Evolutionary conservation across 2,797 vertebrate genomes (phyloP), one percentile per base, ranked within the genome.

Genomic region (Betta splendens): DNA sequence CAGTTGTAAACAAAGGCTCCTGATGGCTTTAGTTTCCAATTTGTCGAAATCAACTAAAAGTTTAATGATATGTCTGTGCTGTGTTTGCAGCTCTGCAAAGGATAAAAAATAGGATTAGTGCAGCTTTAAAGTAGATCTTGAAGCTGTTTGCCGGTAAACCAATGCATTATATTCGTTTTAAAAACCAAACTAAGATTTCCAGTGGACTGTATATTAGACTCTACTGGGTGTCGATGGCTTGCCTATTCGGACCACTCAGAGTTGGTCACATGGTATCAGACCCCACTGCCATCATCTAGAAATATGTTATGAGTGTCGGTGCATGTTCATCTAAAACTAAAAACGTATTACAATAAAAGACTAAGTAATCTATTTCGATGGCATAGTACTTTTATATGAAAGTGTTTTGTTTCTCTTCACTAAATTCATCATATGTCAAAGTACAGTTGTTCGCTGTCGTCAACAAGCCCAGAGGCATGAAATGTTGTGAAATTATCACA

Each of bases 401-500:
- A 49, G 9, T 68, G 48, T 47, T 65, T 36, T 51, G 12, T 49
- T 52, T 62, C 40, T 17, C 69, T 64, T 54, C 55, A 28, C 60
- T 53, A 47, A 82, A 64, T 53, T 21, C 32, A 66, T 37, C 50
- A 63, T 36, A 42, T 57, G 31, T 49, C 57, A 23, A 35, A 51
- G 47, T 38, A 64, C 39, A 49, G 32, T 55, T 47, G 26, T 52
- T 59, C 47, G 46, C 57, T 73, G 64, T 81, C 64, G 26, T 56
- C 44, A 74, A 57, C 69, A 69, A 28, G 20, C 62, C 47, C 6
- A 3, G 52, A 81, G 77, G 57, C 61, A 66, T 17, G 10, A 35
- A 47, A 3, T 68, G 38, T 64, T 63, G 55, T 59, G 64, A 73
- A 26, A 73, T 50, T 52, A 63, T 77, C 68, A 67, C 71, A 79